Evolutionary conservation across 1,140 invertebrate genomes (phyloP).

Genomic region (Ctenoplectra terminalis): DNA sequence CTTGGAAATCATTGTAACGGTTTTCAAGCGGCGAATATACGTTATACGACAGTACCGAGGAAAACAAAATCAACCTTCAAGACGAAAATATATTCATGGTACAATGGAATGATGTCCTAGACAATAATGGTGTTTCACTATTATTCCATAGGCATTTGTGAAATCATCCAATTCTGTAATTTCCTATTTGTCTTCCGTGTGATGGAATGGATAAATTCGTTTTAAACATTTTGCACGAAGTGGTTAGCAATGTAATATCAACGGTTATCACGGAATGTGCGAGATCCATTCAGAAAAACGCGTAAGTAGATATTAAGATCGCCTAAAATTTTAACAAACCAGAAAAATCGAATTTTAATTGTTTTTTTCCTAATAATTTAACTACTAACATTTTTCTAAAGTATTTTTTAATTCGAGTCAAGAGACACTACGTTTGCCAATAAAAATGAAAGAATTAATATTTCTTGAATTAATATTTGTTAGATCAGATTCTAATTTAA

Average conservation of each 20-base stretch:
- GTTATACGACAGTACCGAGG: neutral
- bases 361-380: no score
- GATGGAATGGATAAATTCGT: neutral
- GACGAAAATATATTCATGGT: neutral
- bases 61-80: slow-evolving; percentile 34
- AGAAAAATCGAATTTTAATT: no score
- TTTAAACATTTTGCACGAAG: neutral
- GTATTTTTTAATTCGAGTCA: no score
- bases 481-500: no score
- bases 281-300: neutral
- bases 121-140: neutral
- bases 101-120: neutral
- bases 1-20: neutral
- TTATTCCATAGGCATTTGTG: neutral
- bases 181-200: no score
- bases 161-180: neutral
- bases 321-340: neutral
- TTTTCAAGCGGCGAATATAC: neutral
- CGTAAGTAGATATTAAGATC: neutral
- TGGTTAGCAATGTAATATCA: rapidly evolving
- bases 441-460: no score
- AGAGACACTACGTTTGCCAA: no score
- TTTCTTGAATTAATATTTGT: no score
- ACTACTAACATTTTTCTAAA: no score
- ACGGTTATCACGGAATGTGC: neutral